A percentile compares a stretch with the other conserved stretches of the same genome.
These are phyloP conservation scores for Notothenia coriiceps DNA, from an alignment of 2,113 vertebrate species.

Conservation along the genomic window DNA sequence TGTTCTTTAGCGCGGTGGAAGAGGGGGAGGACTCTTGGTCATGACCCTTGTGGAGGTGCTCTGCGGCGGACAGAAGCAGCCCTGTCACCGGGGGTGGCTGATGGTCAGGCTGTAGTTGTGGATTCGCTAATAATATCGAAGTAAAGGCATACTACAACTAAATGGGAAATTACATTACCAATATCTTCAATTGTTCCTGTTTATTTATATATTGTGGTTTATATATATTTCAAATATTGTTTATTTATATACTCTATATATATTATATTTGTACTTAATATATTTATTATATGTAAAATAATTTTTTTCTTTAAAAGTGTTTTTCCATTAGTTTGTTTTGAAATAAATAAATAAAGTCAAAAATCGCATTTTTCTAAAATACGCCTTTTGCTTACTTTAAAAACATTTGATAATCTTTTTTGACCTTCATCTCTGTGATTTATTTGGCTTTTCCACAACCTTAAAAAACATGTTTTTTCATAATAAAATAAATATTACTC, in stretches of 20 bases:
- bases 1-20: conserved; percentile 69
- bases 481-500: conserved; percentile 17
- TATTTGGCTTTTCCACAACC: background rate
- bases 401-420: background rate
- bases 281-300: background rate
- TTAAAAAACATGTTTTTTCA: conserved; percentile 12
- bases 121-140: conserved; percentile 55
- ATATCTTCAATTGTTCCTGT: background rate
- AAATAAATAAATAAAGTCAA: no score
- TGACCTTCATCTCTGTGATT: conserved; percentile 21
- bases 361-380: background rate
- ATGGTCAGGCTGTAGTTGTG: conserved; percentile 50
- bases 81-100: conserved; percentile 65
- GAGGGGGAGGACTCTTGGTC: conserved; percentile 76
- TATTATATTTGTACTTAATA: background rate
- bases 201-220: background rate
- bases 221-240: background rate
- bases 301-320: no score
- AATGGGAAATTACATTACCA: conserved; percentile 13
- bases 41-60: conserved; percentile 77
- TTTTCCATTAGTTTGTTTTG: no score
- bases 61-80: conserved; percentile 69
- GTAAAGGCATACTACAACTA: conserved; percentile 38
- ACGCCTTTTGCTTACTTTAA: background rate
- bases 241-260: background rate